These are phyloP conservation scores for Drosophila nigricruria DNA, from an alignment of 2,888 invertebrate species.

Conservation along the genomic window DNA sequence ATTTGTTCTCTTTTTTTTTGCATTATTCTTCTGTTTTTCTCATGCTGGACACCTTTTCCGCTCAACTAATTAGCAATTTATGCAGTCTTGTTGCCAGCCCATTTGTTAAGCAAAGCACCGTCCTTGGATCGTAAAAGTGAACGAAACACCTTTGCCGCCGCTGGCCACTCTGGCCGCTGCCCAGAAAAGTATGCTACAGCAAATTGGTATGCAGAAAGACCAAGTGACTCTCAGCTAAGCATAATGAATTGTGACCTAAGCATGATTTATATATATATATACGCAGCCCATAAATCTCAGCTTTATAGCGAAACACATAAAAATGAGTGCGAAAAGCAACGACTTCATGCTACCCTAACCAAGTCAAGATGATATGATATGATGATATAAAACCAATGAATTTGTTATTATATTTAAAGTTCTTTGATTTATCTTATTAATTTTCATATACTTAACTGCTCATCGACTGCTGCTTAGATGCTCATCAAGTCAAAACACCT, in stretches of 20 bases:
- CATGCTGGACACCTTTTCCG: conserved; percentile 41
- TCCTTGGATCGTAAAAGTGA: conserved; percentile 58
- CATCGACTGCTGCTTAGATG: neutral
- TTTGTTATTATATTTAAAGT: neutral
- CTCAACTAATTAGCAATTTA: conserved; percentile 75
- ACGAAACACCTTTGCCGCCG: conserved; percentile 45
- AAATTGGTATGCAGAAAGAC: conserved; percentile 40
- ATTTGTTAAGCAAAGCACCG: conserved; percentile 58
- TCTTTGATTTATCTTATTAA: too few species aligned
- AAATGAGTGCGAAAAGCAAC: neutral
- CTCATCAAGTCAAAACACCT: neutral
- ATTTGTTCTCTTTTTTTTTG: neutral
- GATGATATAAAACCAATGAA: neutral
- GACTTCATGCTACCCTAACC: conserved; percentile 28
- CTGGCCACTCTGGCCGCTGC: conserved; percentile 8
- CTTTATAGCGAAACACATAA: conserved; percentile 17
- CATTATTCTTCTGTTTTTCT: too few species aligned
- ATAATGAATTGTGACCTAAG: conserved; percentile 76
- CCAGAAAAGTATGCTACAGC: conserved; percentile 46
- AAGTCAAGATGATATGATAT: neutral
- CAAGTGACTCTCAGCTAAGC: conserved; percentile 43
- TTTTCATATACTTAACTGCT: neutral
- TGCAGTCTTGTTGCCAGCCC: conserved; percentile 47
- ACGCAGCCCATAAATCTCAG: conserved; percentile 65
- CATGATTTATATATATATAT: conserved; percentile 68